Base-by-base conservation (phyloP, 2,113 vertebrate genomes). In the Myiopsitta monachus region DNA sequence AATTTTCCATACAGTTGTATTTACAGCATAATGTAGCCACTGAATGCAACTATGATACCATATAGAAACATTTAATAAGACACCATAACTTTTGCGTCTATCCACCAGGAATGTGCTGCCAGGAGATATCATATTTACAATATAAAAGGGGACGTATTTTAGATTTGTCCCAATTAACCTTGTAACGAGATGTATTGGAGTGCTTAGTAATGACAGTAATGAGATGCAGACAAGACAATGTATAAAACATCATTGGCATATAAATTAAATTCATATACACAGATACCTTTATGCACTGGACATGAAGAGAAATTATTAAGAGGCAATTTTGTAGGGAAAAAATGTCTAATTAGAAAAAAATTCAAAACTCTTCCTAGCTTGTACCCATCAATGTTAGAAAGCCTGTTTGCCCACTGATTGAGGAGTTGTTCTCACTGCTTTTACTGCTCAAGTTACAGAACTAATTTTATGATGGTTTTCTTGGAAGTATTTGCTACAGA, bases 111-210 rank as follows among this genome's bases (percentile, higher is more conserved):
- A 93, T 62, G 70, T 91, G 77, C 94, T 96, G 97, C 97, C 97
- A 97, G 97, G 96, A 98, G 95, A 98, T 96, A 98, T 98, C 97
- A 96, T 98, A 98, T 98, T 98, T 98, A 98, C 98, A 94, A 96
- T 97, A 97, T 92, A 98, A 97, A 98, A 95, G 89, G 87, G 96
- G 96, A 97, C 88, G 73, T 95, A 97, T 98, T 98, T 98, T 95
- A 98, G 98, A 98, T 98, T 99, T 98, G 98, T 99, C 98, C 98
- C 98, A 99, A 99, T 99, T 99, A 99, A 99, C 98, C 98, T 99
- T 98, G 98, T 98, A 98, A 98, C 97, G 96, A 98, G 98, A 99
- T 98, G 98, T 98, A 98, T 98, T 98, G 96, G 97, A 98, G 97
- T 91, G 97, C 96, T 98, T 98, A 98, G 98, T 99, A 99, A 98